These are phyloP conservation scores for Globicephala melas DNA, from an alignment of 2,113 vertebrate genomes.

Conservation along the genomic window DNA sequence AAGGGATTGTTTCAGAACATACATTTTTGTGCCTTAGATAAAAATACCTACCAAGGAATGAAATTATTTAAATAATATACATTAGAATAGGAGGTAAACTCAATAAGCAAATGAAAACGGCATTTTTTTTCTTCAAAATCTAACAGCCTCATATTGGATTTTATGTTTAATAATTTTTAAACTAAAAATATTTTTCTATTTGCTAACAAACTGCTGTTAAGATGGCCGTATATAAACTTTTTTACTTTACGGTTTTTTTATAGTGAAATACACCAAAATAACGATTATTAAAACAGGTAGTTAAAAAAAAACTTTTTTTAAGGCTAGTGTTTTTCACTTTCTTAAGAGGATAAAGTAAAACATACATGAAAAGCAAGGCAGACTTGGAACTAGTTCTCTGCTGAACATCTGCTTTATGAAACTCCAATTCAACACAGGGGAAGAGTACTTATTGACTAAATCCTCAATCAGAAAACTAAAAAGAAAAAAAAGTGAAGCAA, in stretches of 20 bases:
- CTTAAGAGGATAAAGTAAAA: constrained; percentile 15
- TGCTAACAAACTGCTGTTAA: background rate
- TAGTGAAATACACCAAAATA: constrained; percentile 9
- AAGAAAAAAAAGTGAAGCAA: background rate
- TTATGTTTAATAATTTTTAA: background rate
- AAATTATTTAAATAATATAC: background rate
- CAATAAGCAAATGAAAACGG: background rate
- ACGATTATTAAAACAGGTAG: background rate
- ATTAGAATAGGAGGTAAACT: background rate
- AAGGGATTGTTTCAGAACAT: background rate
- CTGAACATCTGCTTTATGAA: background rate
- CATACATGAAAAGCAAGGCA: background rate
- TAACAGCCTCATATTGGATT: background rate
- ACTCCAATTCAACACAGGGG: background rate
- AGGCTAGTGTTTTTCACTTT: background rate
- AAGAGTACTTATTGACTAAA: background rate
- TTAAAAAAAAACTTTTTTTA: background rate
- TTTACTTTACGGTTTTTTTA: background rate
- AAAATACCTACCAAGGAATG: background rate
- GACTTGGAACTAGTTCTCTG: background rate
- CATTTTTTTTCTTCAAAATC: background rate
- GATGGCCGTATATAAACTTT: background rate
- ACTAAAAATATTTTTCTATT: constrained; percentile 31
- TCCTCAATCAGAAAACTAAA: background rate
- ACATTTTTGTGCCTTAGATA: background rate